Conservation (phyloP, 2,797 vertebrate species). For the Ambastaia sidthimunki region DNA sequence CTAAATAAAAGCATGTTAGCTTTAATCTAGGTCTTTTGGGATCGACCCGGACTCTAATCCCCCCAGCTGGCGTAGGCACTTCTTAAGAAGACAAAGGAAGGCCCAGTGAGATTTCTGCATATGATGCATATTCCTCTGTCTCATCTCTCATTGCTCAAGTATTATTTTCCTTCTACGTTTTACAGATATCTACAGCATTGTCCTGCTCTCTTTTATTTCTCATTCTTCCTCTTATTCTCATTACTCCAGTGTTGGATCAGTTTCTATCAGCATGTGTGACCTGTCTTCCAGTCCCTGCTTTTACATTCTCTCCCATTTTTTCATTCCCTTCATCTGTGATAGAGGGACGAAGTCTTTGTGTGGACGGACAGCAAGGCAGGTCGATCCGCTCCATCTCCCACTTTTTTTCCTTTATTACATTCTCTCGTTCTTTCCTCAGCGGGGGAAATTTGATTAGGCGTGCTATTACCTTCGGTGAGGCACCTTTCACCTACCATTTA, state of each 20-base stretch:
- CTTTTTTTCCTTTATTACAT: constrained; percentile 45
- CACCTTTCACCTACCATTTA: constrained; percentile 52
- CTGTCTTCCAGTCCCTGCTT: constrained; percentile 66
- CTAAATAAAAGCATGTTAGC: constrained; percentile 54
- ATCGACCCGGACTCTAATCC: constrained; percentile 37
- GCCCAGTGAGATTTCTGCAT: constrained; percentile 2
- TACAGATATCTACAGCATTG: background rate
- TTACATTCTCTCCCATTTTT: constrained; percentile 56
- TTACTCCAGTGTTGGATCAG: constrained; percentile 71
- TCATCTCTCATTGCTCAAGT: background rate
- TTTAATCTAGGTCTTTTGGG: constrained; percentile 48
- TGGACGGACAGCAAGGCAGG: constrained; percentile 52
- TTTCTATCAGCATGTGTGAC: constrained; percentile 73
- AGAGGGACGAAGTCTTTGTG: constrained; percentile 48
- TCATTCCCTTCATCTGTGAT: constrained; percentile 46
- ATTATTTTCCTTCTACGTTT: background rate
- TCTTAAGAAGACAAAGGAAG: constrained; percentile 25
- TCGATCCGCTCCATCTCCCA: constrained; percentile 55
- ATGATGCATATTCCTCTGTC: constrained; percentile 24
- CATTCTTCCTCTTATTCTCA: constrained; percentile 26
- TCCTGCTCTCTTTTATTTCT: background rate
- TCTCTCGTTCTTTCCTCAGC: constrained; percentile 47
- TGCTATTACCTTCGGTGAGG: constrained; percentile 54
- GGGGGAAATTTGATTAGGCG: constrained; percentile 49
- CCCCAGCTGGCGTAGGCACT: constrained; percentile 36